Evolutionary conservation across 2,797 vertebrate genomes (phyloP), one percentile per base, ranked within the genome.

Genomic region (Columba guinea): DNA sequence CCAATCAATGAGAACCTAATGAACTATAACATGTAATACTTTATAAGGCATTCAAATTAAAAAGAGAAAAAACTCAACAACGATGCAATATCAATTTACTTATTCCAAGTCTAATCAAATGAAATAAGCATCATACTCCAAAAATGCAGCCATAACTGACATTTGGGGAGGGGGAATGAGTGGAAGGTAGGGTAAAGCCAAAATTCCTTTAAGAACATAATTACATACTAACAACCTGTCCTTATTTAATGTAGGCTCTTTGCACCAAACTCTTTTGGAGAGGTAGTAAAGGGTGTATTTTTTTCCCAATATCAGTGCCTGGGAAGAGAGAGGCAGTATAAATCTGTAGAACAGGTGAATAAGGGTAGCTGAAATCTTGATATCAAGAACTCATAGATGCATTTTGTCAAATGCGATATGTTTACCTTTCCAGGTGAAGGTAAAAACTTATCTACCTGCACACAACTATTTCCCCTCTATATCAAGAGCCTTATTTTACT

Each of bases 41-140:
- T 96, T 55, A 49, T 53, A 92, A 95, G 78, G 39, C 49, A 34
- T 91, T 94, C 73, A 93, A 92, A 95, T 90, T 81, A 84, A 90
- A 91, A 94, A 82, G n/a, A n/a, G 22, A 2, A 67, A 65, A 41
- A 81, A 89, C 88, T 35, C 51, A 90, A 79, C 69, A 78, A 65
- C 5, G 20, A 39, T 44, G 70, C n/a, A 82, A 83, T 91, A 87
- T 69, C 78, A 83, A 18, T 58, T 92, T 91, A 83, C 22, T 91
- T 75, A 78, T 95, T 88, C 71, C 34, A 73, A 70, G 60, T 74
- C 65, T 76, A 74, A 89, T 87, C 53, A 95, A 86, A 86, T 3
- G 9, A 90, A 94, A 85, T 81, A 90, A 73, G 16, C 65, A 64
- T 68, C 35, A 64, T 48, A 30, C 59, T 92, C 79, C 20, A 84